These are phyloP conservation scores for Leptopilina clavipes DNA, from an alignment of 1,140 invertebrate genomes.

Conservation along the genomic window DNA sequence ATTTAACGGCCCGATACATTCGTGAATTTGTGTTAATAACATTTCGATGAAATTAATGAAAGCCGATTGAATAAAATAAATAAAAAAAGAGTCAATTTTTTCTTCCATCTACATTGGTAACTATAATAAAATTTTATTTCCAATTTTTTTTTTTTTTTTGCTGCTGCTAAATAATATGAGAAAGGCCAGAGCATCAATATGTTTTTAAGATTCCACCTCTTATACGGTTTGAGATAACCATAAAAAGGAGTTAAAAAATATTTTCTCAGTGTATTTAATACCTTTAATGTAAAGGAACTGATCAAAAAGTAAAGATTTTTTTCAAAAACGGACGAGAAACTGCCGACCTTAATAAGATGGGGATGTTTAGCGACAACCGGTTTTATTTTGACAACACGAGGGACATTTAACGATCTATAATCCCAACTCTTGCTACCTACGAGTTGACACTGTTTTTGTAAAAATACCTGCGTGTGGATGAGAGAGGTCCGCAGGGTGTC, in stretches of 20 bases:
- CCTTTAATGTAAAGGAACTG: neutral
- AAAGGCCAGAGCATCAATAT: too few relatives aligned
- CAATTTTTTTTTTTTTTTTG: too few relatives aligned
- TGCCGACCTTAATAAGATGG: conserved; percentile 10
- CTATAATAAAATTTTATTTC: too few relatives aligned
- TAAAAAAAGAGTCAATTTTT: too few relatives aligned
- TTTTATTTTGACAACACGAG: conserved; percentile 29
- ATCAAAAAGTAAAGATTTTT: conserved; percentile 17
- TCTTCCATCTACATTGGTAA: too few relatives aligned
- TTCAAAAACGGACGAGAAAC: neutral
- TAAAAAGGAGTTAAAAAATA: conserved; percentile 7
- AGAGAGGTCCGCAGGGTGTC: conserved; percentile 28
- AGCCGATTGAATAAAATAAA: too few relatives aligned
- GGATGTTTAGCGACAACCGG: conserved; percentile 31
- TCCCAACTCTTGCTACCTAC: conserved; percentile 25
- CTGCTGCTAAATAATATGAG: too few relatives aligned
- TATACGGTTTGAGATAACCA: neutral
- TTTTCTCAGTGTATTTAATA: conserved; percentile 1
- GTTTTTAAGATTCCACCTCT: neutral
- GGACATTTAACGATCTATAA: conserved; percentile 16
- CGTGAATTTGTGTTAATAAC: too few relatives aligned
- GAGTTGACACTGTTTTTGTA: conserved; percentile 28
- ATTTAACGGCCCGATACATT: too few relatives aligned
- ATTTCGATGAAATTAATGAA: too few relatives aligned
- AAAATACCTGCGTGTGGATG: conserved; percentile 1